Conservation (phyloP, 2,888 invertebrate genomes). For the Erpobdella octoculata region DNA sequence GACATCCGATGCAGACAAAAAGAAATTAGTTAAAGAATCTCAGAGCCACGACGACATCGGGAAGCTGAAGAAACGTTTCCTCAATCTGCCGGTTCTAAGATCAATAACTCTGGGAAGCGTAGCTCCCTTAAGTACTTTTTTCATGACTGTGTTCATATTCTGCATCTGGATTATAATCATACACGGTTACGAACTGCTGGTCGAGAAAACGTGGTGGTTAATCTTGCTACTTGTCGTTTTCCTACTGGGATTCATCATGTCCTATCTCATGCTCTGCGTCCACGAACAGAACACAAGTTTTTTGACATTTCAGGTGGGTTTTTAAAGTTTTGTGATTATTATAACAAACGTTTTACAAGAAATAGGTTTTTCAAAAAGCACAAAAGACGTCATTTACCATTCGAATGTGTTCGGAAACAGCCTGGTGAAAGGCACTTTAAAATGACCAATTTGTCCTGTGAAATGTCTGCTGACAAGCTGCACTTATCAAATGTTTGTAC, state of each 20-base stretch:
- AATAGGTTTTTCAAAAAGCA: too few relatives aligned
- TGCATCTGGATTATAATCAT: background rate
- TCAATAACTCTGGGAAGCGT: background rate
- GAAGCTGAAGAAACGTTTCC: background rate
- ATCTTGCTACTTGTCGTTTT: slow-evolving; percentile 55
- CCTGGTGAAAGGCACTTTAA: too few relatives aligned
- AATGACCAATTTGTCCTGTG: too few relatives aligned
- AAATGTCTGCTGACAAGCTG: too few relatives aligned
- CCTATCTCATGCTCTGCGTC: slow-evolving; percentile 47
- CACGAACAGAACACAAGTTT: slow-evolving; percentile 52
- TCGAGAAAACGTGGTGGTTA: slow-evolving; percentile 61
- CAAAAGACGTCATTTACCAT: too few relatives aligned
- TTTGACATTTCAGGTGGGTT: slow-evolving; percentile 49
- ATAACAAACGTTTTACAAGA: too few relatives aligned
- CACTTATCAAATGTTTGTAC: too few relatives aligned
- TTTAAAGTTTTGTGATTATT: too few relatives aligned
- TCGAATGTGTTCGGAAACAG: too few relatives aligned
- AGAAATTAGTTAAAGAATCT: background rate
- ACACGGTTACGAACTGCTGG: background rate
- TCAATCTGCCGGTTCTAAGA: background rate
- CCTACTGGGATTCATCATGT: slow-evolving; percentile 41
- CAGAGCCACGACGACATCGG: slow-evolving; percentile 1
- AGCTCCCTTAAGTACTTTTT: background rate
- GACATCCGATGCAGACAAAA: background rate
- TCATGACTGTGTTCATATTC: background rate